Evolutionary conservation across 2,888 invertebrate genomes (phyloP).

Genomic region (Xylophagus ater): DNA sequence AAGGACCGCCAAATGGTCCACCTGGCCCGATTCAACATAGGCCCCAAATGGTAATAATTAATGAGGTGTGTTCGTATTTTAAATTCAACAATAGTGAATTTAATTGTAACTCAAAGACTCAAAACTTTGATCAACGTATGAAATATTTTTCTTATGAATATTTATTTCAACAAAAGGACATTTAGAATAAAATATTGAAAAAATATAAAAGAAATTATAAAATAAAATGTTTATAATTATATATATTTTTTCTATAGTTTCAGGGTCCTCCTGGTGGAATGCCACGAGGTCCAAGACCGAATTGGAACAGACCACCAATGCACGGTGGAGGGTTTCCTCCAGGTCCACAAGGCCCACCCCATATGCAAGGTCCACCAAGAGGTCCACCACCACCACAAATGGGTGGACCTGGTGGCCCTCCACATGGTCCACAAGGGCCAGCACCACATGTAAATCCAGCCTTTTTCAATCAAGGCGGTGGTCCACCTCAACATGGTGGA

Average conservation of each 20-base stretch:
- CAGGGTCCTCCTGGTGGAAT: slow-evolving; percentile 41
- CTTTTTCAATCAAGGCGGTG: slow-evolving; percentile 69
- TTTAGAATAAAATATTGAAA: too few relatives aligned
- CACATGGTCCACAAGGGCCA: slow-evolving; percentile 48
- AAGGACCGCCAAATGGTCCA: slow-evolving; percentile 41
- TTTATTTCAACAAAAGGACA: too few relatives aligned
- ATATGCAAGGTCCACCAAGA: slow-evolving; percentile 54
- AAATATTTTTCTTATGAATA: too few relatives aligned
- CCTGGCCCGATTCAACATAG: slow-evolving; percentile 46
- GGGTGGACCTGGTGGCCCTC: slow-evolving; percentile 41
- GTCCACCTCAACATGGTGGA: slow-evolving; percentile 39
- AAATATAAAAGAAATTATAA: slow-evolving; percentile 21
- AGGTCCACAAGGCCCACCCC: slow-evolving; percentile 55
- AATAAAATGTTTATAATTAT: slow-evolving; percentile 19
- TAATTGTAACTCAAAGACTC: too few relatives aligned
- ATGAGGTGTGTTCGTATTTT: too few relatives aligned
- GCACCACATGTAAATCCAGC: slow-evolving; percentile 96
- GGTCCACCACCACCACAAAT: slow-evolving; percentile 47
- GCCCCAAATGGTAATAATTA: slow-evolving; percentile 45
- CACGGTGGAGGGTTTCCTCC: slow-evolving; percentile 52
- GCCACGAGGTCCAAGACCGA: slow-evolving; percentile 51
- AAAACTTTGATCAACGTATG: too few relatives aligned
- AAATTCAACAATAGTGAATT: too few relatives aligned
- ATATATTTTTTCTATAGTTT: slow-evolving; percentile 24
- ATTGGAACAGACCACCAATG: slow-evolving; percentile 67